Evolutionary conservation across 64 coral and sea anemone genomes (phyloP).

Genomic region (Hydrozoanthus tunicans): DNA sequence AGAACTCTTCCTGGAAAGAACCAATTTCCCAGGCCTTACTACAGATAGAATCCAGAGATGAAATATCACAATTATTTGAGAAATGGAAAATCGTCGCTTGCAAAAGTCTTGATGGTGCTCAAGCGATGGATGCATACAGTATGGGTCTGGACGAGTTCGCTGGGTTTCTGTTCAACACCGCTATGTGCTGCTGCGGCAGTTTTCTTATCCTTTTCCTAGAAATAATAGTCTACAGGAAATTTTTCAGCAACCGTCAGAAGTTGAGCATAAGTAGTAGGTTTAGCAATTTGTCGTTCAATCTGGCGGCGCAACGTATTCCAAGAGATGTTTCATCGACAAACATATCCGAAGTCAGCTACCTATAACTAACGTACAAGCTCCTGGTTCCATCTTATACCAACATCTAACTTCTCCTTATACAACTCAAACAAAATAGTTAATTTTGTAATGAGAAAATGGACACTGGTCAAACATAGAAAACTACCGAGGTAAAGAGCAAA

Average conservation of each 20-base stretch:
- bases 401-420: no score
- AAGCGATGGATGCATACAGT: slow-evolving; percentile 34
- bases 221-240: slow-evolving; percentile 72
- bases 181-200: slow-evolving; percentile 73
- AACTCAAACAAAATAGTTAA: no score
- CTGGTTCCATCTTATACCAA: no score
- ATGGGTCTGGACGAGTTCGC: slow-evolving; percentile 85
- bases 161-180: slow-evolving; percentile 90
- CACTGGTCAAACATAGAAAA: no score
- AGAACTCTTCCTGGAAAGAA: slow-evolving; percentile 70
- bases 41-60: slow-evolving; percentile 60
- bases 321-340: slow-evolving; percentile 19
- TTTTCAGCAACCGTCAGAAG: slow-evolving; percentile 47
- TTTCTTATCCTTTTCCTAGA: slow-evolving; percentile 75
- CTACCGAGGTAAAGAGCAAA: no score
- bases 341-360: slow-evolving; percentile 8
- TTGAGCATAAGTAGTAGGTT: slow-evolving; percentile 11
- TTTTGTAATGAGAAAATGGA: no score
- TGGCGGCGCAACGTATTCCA: background rate
- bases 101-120: slow-evolving; percentile 45
- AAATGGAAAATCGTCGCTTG: slow-evolving; percentile 73
- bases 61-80: slow-evolving; percentile 56
- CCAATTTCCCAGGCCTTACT: slow-evolving; percentile 75
- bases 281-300: background rate
- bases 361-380: background rate